Evolutionary conservation across 2,113 vertebrate species (phyloP), one percentile per base, ranked within the genome.

Genomic region (Microtus richardsoni): DNA sequence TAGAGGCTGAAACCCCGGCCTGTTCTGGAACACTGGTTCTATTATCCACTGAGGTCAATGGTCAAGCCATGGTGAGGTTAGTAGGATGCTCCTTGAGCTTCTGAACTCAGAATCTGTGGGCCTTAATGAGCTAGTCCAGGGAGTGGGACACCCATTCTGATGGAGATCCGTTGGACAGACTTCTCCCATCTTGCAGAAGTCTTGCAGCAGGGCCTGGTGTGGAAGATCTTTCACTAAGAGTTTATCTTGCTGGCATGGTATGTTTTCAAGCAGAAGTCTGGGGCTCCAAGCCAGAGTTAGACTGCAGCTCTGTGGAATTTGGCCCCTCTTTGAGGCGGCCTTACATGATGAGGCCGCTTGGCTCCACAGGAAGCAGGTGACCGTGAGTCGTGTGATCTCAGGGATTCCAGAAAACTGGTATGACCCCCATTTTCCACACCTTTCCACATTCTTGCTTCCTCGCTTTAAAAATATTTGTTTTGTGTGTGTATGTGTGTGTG

Each of bases 101-200:
- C 92, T 96, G 92, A 94, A 91, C 91, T 88, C 92, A 96, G 74
- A 91, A 62, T 77, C 89, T 96, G 30, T 75, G 92, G 82, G 52
- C 49, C n/a, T 52, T 77, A 74, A 47, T 80, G 39, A 94, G 41
- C 19, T 44, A 84, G 87, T 52, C 84, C 74, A 71, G 30, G 79
- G 62, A 70, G 33, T 22, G 49, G 2, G 39, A 84, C n/a, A 44
- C 10, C 30, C 13, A 16, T 44, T 3, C 47, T 41, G 19, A 68
- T 8, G 71, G 62, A 44, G 41, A 73, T 85, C 77, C 44, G 19
- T 49, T 64, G 78, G 24, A 26, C 47, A 91, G 73, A 62, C 49
- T 54, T 83, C 47, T 36, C 49, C 26, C 36, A 5, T 19, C 52
- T 44, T 66, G 44, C 22, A 41, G 39, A 77, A 75, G 66, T 89